Evolutionary conservation across 1,140 invertebrate genomes (phyloP).

Genomic region (Bombus confusus): DNA sequence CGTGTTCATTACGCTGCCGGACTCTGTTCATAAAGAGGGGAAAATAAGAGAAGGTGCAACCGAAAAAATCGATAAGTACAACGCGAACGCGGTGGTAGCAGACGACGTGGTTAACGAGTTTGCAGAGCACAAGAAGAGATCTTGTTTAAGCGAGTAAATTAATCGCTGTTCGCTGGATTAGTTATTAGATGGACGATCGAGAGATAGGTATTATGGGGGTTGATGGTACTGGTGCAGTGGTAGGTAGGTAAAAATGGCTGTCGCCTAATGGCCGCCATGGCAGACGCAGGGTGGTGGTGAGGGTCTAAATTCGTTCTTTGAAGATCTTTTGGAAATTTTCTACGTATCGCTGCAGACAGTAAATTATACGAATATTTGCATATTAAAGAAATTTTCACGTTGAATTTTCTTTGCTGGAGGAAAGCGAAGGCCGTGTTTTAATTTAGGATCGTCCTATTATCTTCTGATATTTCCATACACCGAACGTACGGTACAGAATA

Average conservation of each 20-base stretch:
- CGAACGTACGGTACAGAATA: background rate
- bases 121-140: too few relatives aligned
- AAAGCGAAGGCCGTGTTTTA: background rate
- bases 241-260: background rate
- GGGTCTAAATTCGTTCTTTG: too few relatives aligned
- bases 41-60: background rate
- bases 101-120: background rate
- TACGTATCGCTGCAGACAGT: too few relatives aligned
- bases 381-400: background rate
- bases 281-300: too few relatives aligned
- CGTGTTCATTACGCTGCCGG: constrained; percentile 68
- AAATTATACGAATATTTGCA: background rate
- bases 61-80: background rate
- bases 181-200: background rate
- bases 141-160: background rate
- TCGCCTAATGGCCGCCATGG: background rate
- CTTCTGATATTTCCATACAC: background rate
- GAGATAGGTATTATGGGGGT: background rate
- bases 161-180: background rate
- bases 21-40: constrained; percentile 3
- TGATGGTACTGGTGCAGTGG: background rate
- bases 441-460: too few relatives aligned
- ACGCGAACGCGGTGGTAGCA: background rate
- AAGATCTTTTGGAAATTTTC: too few relatives aligned
- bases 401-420: background rate